A percentile compares a stretch with the other conserved stretches of the same genome.
Conservation (phyloP, 2,888 invertebrate species). For the Ornithoptera alexandrae region DNA sequence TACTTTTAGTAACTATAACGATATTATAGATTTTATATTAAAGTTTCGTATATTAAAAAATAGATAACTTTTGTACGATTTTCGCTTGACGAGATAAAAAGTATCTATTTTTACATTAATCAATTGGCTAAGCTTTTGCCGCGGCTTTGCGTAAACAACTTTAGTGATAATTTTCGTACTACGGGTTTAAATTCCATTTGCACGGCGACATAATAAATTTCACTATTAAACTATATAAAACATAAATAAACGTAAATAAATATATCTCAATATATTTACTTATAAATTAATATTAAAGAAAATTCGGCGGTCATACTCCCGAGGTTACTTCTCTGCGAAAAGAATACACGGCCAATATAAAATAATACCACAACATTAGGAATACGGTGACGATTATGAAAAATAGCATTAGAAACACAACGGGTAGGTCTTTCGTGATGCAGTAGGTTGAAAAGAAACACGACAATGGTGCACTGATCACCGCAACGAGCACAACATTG, state of each 20-base stretch:
- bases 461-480: slow-evolving; percentile 38
- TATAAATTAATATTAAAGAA: not conserved
- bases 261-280: not conserved
- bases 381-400: slow-evolving; percentile 39
- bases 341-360: slow-evolving; percentile 42
- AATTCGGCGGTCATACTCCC: not conserved
- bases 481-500: slow-evolving; percentile 33
- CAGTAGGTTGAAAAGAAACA: slow-evolving; percentile 48
- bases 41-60: no score
- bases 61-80: not conserved
- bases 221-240: no score
- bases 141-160: not conserved
- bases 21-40: no score
- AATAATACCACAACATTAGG: slow-evolving; percentile 52
- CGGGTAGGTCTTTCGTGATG: slow-evolving; percentile 42
- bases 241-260: no score
- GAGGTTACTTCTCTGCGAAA: not conserved
- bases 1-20: no score
- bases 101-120: not conserved
- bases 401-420: slow-evolving; percentile 29
- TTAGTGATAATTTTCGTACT: not conserved
- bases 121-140: not conserved
- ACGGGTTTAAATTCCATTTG: not conserved
- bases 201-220: not conserved
- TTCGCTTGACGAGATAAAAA: not conserved